Base-by-base conservation (phyloP, 2,113 vertebrate species). In the Addax nasomaculatus region DNA sequence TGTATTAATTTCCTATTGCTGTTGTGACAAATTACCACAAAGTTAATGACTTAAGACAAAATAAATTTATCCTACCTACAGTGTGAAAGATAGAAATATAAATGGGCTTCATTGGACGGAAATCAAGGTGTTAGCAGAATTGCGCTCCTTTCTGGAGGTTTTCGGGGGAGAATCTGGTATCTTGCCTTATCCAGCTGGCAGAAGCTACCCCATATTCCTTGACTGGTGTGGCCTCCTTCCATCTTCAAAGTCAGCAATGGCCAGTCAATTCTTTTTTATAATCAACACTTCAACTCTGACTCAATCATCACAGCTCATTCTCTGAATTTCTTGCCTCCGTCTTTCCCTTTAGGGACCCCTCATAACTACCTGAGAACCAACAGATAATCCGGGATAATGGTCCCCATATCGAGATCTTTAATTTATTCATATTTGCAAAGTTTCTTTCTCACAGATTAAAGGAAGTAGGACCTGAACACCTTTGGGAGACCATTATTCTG, bases 151-250 rank as follows among this genome's bases (percentile, higher is more conserved):
- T 64, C 19, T 51, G 15, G 51, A 87, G 4, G 10, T 6, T 39
- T 47, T 51, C 2, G 4, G 15, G 15, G 5, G 17, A 17, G 4
- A 55, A 43, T 70, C n/a, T 45, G 15, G 43, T n/a, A 25, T 27
- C 49, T n/a, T 58, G 30, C 11, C 9, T 53, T 85, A 47, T 36
- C 30, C 13, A 39, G 10, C 12, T 47, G 23, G 53, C 23, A 25
- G 3, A 27, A n/a, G 19, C 25, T 11, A 47, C 30, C 33, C 6
- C 2, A 16, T 2, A 47, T 7, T 33, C 45, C 70, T 45, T 57
- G 21, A 33, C 13, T 43, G 1, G 1, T 15, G 15, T 10, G n/a
- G 27, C 0, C 6, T 7, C 4, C 14, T 62, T 81, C 33, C 30
- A 49, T 16, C 45, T 70, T 51, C 53, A 92, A 30, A 92, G 27